A percentile compares a stretch with the other conserved stretches of the same genome.
Evolutionary conservation across 2,888 invertebrate genomes (phyloP).

Genomic region (Fragum sueziense): DNA sequence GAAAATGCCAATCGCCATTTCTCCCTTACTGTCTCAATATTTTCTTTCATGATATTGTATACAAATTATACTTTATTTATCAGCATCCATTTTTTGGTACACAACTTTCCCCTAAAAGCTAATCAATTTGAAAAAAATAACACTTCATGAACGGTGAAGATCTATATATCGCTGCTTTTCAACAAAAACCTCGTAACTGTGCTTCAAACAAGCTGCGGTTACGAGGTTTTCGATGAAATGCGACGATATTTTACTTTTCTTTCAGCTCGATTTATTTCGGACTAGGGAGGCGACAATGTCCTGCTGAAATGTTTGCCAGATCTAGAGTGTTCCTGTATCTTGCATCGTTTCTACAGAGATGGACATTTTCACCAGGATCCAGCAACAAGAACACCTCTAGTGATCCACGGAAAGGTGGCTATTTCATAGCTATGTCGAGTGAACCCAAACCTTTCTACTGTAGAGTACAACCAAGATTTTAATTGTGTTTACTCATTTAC

Average conservation of each 20-base stretch:
- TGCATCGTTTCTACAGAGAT: background rate
- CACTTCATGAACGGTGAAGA: too few species aligned
- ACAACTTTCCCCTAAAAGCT: background rate
- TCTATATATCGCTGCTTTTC: too few species aligned
- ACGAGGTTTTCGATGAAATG: too few species aligned
- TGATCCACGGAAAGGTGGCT: background rate
- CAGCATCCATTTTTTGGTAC: background rate
- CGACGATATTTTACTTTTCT: too few species aligned
- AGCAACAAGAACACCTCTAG: background rate
- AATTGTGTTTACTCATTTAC: background rate
- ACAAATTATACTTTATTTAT: background rate
- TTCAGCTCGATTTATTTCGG: background rate
- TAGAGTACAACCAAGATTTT: background rate
- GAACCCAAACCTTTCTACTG: conserved; percentile 16
- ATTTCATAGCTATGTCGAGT: conserved; percentile 2
- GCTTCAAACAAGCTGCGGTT: too few species aligned
- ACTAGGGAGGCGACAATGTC: conserved; percentile 7
- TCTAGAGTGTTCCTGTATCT: conserved; percentile 7
- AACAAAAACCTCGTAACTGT: too few species aligned
- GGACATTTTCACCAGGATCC: background rate
- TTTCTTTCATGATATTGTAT: too few species aligned
- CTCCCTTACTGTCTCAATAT: background rate
- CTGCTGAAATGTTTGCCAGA: conserved; percentile 13
- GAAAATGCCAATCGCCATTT: background rate
- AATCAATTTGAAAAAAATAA: background rate